Evolutionary conservation across 2,797 vertebrate genomes (phyloP), one percentile per base, ranked within the genome.

Genomic region (Carduelis carduelis): DNA sequence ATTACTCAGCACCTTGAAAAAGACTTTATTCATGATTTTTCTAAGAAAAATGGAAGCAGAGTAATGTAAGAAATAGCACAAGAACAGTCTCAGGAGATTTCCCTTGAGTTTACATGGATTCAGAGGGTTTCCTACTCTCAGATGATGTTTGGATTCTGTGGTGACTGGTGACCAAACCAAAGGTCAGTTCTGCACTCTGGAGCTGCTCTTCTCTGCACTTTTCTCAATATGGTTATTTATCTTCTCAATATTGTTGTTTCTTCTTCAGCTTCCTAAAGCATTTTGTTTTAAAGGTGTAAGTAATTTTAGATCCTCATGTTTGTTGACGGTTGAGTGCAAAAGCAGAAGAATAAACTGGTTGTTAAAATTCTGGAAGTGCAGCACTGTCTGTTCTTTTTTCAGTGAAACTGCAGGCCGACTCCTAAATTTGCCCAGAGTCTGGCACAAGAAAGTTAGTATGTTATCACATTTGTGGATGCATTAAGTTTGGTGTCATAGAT

Each of bases 331-430:
- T 91, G 69, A 91, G 50, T 83, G 61, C 80, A 89, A 75, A 78
- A 87, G 53, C 75, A 85, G 56, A 77, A 96, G 92, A 97, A 95
- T 96, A 70, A 97, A 95, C 93, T 68, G 6, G 44, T 87, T 96
- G 96, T 97, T 97, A 96, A 97, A 96, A 97, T 97, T 96, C 96
- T 96, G 66, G 87, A 96, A 96, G 93, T 20, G 27, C 86, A 95
- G 70, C 47, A 44, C 81, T 78, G 44, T 74, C 77, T 96, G 88
- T 95, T 96, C 82, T 96, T 91, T 86, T 91, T 88, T 93, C 87
- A 93, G 83, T 94, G 92, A 96, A 96, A 97, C 50, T 5, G 4
- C 52, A 81, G 88, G 64, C 65, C 16, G n/a, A 6, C 49, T 84
- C 79, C 86, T 88, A 79, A 89, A 86, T 95, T 81, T 85, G 60